Evolutionary conservation across 2,797 vertebrate genomes (phyloP), one percentile per base, ranked within the genome.

Genomic region (Geotrypetes seraphini): DNA sequence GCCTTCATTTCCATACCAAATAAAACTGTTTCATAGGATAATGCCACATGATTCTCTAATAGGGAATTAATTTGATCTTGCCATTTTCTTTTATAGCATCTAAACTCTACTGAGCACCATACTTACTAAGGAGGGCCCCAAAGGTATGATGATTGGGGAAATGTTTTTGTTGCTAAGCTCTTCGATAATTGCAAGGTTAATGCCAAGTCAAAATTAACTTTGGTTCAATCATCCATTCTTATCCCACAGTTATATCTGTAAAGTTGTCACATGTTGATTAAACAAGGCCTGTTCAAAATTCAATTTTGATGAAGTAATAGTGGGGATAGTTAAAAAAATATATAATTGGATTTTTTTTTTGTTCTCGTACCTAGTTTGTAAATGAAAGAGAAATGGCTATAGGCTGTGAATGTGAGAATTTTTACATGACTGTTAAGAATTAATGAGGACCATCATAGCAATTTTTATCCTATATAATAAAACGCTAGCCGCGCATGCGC

Each of bases 141-240:
- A 10, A 34, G 25, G 19, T 7, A 27, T 32, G 5, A 28, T 13
- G 0, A 21, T 15, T 19, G 23, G 40, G 28, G 57, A 60, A 19
- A 17, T 8, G 18, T 25, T 35, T n/a, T n/a, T n/a, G 22, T 31
- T 25, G 4, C 22, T 31, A 14, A 52, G 12, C 13, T 50, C 10
- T 36, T 48, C 47, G 50, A 37, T 29, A 55, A 59, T 57, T 53
- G 53, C 37, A 59, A 53, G 27, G 25, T 17, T 64, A 68, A 63
- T 52, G 12, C 2, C 35, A 34, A 63, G 40, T 36, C n/a, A 28
- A 68, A 65, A 64, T 61, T 40, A 49, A 39, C 8, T 55, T 35
- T 22, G 32, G 23, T 36, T 60, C 33, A 46, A 20, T 35, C 25
- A 32, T 12, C 10, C 8, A 54, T 30, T 41, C 25, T 47, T 7